A percentile compares a stretch with the other conserved stretches of the same genome.
Evolutionary conservation across 2,797 vertebrate species (phyloP).

Genomic region (Diceros bicornis): DNA sequence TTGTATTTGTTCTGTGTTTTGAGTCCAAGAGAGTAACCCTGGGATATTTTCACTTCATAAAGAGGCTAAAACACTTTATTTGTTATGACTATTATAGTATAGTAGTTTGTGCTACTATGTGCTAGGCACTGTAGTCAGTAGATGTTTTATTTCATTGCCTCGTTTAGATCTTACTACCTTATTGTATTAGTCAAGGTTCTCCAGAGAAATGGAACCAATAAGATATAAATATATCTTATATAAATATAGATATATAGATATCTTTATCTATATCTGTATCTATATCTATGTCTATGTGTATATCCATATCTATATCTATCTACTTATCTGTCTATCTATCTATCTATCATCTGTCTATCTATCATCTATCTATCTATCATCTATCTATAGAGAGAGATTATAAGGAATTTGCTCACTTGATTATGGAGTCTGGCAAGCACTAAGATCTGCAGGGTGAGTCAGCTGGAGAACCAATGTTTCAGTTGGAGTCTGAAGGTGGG

Average conservation of each 20-base stretch:
- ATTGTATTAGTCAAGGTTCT: neutral
- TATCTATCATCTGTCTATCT: no score
- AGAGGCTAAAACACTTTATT: constrained; percentile 15
- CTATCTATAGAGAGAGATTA: no score
- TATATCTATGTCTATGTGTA: no score
- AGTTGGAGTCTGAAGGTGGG: neutral
- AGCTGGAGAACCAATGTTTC: neutral
- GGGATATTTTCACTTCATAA: constrained; percentile 28
- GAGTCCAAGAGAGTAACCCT: neutral
- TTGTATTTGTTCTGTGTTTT: constrained; percentile 40
- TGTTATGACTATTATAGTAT: neutral
- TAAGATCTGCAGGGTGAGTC: neutral
- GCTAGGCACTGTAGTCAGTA: neutral
- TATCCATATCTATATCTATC: no score
- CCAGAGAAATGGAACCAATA: neutral
- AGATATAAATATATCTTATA: neutral
- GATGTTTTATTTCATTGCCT: neutral
- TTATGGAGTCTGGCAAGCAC: neutral
- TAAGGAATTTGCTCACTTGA: neutral
- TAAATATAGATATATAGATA: neutral
- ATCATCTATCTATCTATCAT: no score
- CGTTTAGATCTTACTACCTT: neutral
- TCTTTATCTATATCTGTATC: no score
- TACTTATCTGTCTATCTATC: no score
- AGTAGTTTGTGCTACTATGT: neutral